A percentile compares a stretch with the other conserved stretches of the same genome.
phyloP scores from a whole-genome alignment of 2,797 vertebrate genomes.

The Pantherophis alleghaniensis region DNA sequence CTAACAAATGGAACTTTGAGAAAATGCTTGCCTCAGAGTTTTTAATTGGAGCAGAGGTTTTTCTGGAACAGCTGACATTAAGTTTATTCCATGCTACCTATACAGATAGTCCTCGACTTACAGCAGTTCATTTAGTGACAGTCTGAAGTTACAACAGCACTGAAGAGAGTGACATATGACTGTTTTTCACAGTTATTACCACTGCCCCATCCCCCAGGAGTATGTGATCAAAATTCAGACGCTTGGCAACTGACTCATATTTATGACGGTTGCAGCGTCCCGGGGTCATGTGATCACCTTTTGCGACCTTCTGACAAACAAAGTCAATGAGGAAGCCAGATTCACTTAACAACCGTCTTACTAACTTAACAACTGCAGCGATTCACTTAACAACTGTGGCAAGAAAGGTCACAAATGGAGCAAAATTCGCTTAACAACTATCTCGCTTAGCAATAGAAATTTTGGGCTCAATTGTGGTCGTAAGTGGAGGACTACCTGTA shows the following conservation, averaged over 20 bases:
- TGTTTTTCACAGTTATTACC: neutral
- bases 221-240: neutral
- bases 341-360: no score
- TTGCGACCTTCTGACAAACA: neutral
- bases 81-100: neutral
- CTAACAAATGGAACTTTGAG: no score
- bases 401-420: no score
- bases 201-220: no score
- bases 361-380: no score
- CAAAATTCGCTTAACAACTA: neutral
- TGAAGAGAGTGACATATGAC: neutral
- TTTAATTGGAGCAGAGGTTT: no score
- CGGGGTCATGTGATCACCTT: no score
- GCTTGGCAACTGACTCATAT: neutral
- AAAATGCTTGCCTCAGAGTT: no score
- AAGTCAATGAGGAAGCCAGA: no score
- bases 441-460: neutral
- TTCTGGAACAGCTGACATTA: no score
- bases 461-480: neutral
- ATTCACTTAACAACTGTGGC: no score
- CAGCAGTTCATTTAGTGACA: neutral
- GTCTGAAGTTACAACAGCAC: neutral
- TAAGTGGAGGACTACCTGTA: neutral
- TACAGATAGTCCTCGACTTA: neutral
- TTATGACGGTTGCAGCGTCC: neutral